phyloP scores from a whole-genome alignment of 2,797 vertebrate species.

The Knipowitschia caucasica region DNA sequence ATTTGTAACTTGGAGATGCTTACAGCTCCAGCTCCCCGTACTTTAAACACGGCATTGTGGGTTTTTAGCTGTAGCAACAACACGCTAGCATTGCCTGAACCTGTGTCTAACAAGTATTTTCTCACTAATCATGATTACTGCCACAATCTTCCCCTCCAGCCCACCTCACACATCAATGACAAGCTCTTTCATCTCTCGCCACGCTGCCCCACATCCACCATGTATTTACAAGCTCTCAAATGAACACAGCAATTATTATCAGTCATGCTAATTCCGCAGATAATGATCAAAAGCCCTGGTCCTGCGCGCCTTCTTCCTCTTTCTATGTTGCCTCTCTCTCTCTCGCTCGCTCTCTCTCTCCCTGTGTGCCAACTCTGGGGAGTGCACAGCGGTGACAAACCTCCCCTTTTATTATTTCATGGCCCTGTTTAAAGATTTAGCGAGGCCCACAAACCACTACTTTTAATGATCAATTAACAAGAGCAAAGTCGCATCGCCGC shows the following conservation, averaged over 20 bases:
- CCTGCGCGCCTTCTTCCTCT: slow-evolving; percentile 53
- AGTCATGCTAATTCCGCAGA: slow-evolving; percentile 74
- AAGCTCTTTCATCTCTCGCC: slow-evolving; percentile 64
- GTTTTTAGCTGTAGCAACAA: slow-evolving; percentile 42
- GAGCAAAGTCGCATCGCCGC: slow-evolving; percentile 64
- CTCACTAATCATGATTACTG: slow-evolving; percentile 65
- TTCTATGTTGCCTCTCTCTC: slow-evolving; percentile 26
- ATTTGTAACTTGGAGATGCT: slow-evolving; percentile 17
- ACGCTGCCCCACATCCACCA: slow-evolving; percentile 52
- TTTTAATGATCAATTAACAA: slow-evolving; percentile 85
- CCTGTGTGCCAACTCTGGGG: slow-evolving; percentile 55
- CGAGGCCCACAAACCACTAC: slow-evolving; percentile 73
- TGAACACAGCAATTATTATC: slow-evolving; percentile 74
- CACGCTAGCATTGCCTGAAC: slow-evolving; percentile 47
- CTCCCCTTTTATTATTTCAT: slow-evolving; percentile 76
- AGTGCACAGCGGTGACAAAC: slow-evolving; percentile 69
- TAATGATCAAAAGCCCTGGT: slow-evolving; percentile 75
- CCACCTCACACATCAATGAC: slow-evolving; percentile 65
- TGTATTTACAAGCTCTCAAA: slow-evolving; percentile 71
- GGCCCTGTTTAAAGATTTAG: slow-evolving; percentile 82
- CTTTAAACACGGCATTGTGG: slow-evolving; percentile 29
- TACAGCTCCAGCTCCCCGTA: slow-evolving; percentile 13
- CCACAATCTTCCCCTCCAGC: slow-evolving; percentile 64
- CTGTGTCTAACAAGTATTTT: slow-evolving; percentile 64
- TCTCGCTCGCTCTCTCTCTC: slow-evolving; percentile 13